phyloP scores from a whole-genome alignment of 2,797 vertebrate genomes.

The Neostethus bicornis region DNA sequence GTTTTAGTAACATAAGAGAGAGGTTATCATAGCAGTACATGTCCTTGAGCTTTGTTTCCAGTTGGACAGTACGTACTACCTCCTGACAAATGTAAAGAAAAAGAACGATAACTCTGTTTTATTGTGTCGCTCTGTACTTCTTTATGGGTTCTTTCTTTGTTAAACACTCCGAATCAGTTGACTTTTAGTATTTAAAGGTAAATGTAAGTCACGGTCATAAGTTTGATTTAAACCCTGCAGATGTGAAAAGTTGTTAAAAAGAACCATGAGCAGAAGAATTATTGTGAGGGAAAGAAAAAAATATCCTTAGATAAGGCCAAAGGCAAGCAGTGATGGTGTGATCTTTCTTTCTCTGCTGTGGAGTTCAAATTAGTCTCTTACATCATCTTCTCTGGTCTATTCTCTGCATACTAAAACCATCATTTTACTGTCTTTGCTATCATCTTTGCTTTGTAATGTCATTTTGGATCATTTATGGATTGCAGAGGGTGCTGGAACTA shows the following conservation, averaged over 20 bases:
- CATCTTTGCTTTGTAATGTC: background rate
- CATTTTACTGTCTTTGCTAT: background rate
- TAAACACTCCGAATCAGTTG: constrained; percentile 8
- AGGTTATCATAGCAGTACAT: constrained; percentile 12
- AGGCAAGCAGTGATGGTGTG: constrained; percentile 16
- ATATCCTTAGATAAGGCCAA: constrained; percentile 22
- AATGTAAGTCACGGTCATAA: constrained; percentile 1
- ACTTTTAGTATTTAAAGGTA: constrained; percentile 16
- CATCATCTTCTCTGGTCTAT: constrained; percentile 6
- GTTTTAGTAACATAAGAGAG: background rate
- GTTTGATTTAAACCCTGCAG: constrained; percentile 11
- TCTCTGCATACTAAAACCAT: constrained; percentile 7
- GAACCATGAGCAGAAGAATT: constrained; percentile 7
- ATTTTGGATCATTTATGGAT: background rate
- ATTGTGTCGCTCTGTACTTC: background rate
- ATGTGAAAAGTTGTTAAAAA: constrained; percentile 4
- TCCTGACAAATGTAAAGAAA: constrained; percentile 1
- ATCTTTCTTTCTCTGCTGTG: constrained; percentile 30
- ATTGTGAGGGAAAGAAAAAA: constrained; percentile 10
- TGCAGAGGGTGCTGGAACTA: too few species aligned
- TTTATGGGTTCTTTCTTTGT: constrained; percentile 4
- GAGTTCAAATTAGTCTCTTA: constrained; percentile 23
- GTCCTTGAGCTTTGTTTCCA: background rate
- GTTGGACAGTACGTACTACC: background rate
- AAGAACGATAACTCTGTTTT: constrained; percentile 11